These are phyloP conservation scores for Microctonus hyperodae DNA, from an alignment of 2,888 invertebrate genomes.

Conservation along the genomic window DNA sequence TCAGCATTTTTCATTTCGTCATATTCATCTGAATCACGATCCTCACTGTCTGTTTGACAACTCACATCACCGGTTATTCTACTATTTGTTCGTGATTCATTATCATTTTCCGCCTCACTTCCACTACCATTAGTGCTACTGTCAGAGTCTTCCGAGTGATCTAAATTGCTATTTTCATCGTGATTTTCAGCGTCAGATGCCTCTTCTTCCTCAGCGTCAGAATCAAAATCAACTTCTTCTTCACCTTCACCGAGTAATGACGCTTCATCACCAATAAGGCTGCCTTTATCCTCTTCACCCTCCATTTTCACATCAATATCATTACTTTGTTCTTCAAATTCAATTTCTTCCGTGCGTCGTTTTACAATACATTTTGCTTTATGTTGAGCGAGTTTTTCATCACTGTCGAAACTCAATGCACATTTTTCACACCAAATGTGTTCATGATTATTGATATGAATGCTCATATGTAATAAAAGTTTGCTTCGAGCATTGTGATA, in stretches of 20 bases:
- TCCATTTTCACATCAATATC: slow-evolving; percentile 45
- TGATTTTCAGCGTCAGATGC: slow-evolving; percentile 40
- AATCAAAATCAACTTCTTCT: slow-evolving; percentile 43
- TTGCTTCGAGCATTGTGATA: slow-evolving; percentile 70
- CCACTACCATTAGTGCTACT: slow-evolving; percentile 27
- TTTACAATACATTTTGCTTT: slow-evolving; percentile 47
- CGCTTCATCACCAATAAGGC: slow-evolving; percentile 45
- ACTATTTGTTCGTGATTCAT: slow-evolving; percentile 41
- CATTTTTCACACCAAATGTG: slow-evolving; percentile 55
- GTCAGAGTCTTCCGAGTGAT: slow-evolving; percentile 37
- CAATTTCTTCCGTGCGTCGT: slow-evolving; percentile 40
- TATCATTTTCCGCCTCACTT: slow-evolving; percentile 31
- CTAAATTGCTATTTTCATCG: slow-evolving; percentile 27
- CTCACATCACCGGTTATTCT: slow-evolving; percentile 44
- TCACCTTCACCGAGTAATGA: slow-evolving; percentile 45
- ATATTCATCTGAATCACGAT: slow-evolving; percentile 42
- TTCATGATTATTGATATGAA: slow-evolving; percentile 65
- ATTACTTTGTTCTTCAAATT: slow-evolving; percentile 42
- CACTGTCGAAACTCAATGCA: slow-evolving; percentile 52
- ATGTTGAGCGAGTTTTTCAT: slow-evolving; percentile 53
- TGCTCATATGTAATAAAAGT: slow-evolving; percentile 67
- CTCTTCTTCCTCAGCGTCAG: slow-evolving; percentile 42
- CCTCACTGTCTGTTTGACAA: slow-evolving; percentile 49
- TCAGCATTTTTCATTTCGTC: slow-evolving; percentile 28
- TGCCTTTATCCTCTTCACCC: slow-evolving; percentile 46